Base-by-base conservation (phyloP, 2,113 vertebrate genomes). In the Oreocharis arfaki region DNA sequence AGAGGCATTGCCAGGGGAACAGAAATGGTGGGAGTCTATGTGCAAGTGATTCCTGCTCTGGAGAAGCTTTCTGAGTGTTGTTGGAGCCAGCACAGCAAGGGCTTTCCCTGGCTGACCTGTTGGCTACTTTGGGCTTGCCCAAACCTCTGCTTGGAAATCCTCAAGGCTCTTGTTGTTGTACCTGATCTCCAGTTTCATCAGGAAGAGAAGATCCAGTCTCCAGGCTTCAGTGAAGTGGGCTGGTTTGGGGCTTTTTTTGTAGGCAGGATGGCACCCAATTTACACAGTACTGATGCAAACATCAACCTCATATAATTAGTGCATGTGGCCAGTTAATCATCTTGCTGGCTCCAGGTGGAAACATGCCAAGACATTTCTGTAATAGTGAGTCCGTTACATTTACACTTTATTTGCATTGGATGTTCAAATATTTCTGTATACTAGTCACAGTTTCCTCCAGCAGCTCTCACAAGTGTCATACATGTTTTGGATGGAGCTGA, bases 341-440 rank as follows among this genome's bases (percentile, higher is more conserved):
- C 55, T 80, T 2, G 0, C 55, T 94, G 52, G 32, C 27, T 96
- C 70, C 50, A 91, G n/a, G 44, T 67, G 82, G 87, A 94, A 77
- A 68, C 0, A 0, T 3, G 50, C 92, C 93, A 93, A 83, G 67
- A 77, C 27, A 46, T 82, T 89, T 92, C 84, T 91, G 32, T 79
- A 90, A 77, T 55, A 69, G 81, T 82, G 75, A 96, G 63, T 55
- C 50, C 59, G 74, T 94, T 93, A 76, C 75, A 39, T 89, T 90
- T 91, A 28, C 21, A 55, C 39, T 93, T 87, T 93, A 64, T 94
- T 95, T 94, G 55, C 77, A 84, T 46, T 96, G 74, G 64, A 84
- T 79, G 52, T 73, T 70, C 89, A 93, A 94, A 90, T 91, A 93
- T 93, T 96, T 96, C 96, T 91, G 59, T 73, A 69, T 70, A 50